phyloP scores from a whole-genome alignment of 2,113 vertebrate species.

The Phasianus colchicus region DNA sequence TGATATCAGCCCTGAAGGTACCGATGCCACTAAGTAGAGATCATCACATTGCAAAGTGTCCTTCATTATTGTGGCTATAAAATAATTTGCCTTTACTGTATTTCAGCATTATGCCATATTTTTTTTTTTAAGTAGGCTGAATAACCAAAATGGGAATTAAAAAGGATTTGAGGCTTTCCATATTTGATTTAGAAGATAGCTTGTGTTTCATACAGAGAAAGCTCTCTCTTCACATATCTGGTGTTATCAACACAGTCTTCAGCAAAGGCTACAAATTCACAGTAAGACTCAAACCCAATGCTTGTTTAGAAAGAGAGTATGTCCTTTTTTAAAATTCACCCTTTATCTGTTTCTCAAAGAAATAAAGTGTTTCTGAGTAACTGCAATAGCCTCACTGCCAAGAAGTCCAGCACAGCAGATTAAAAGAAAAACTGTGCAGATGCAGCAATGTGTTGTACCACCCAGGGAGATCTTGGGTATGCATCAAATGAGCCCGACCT shows the following conservation, averaged over 20 bases:
- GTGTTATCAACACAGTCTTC: neutral
- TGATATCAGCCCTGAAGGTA: neutral
- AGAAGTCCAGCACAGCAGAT: neutral
- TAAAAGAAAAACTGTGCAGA: slow-evolving; percentile 15
- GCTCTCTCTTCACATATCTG: neutral
- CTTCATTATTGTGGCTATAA: neutral
- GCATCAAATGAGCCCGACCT: neutral
- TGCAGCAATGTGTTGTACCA: slow-evolving; percentile 7
- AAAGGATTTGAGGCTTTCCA: slow-evolving; percentile 7
- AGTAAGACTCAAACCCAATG: neutral
- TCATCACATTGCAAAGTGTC: neutral
- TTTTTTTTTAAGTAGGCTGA: neutral
- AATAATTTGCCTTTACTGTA: neutral
- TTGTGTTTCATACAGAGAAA: neutral
- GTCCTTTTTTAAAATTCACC: neutral
- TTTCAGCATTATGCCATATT: slow-evolving; percentile 15
- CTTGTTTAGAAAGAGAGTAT: slow-evolving; percentile 33
- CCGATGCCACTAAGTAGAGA: neutral
- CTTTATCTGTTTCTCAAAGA: neutral
- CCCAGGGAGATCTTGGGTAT: slow-evolving; percentile 1
- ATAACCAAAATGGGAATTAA: slow-evolving; percentile 33
- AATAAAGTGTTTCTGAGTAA: neutral
- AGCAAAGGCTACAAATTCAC: neutral
- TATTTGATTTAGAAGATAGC: neutral
- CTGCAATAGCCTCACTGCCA: neutral